Percentiles rank a stretch among this genome's conserved stretches.
Evolutionary conservation across 2,113 vertebrate species (phyloP).

Genomic region (Urocitellus parryii): DNA sequence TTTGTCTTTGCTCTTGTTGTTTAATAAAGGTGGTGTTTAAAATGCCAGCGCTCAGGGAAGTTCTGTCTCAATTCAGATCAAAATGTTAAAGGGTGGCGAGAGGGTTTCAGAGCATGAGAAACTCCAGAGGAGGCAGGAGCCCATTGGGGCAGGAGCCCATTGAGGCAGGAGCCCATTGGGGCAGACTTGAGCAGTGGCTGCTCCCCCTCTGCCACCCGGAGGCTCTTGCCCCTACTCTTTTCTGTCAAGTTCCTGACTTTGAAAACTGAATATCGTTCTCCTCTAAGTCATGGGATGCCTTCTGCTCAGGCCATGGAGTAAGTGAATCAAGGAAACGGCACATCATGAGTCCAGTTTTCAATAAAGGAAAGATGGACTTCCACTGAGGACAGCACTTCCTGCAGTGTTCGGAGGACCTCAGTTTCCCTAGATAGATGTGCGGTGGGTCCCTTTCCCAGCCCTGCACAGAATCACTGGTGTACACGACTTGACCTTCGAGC

Average conservation of each 20-base stretch:
- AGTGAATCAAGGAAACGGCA: neutral
- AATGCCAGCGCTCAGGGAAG: neutral
- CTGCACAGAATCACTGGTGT: neutral
- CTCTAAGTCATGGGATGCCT: neutral
- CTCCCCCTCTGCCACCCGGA: neutral
- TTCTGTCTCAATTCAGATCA: neutral
- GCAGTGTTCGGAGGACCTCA: neutral
- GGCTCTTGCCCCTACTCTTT: neutral
- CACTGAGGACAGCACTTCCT: neutral
- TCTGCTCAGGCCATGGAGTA: neutral
- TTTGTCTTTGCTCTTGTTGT: neutral
- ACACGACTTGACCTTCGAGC: neutral
- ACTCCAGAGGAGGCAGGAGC: neutral
- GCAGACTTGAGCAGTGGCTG: no score
- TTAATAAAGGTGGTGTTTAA: slow-evolving; percentile 20
- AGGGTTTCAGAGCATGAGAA: fast-evolving
- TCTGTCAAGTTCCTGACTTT: neutral
- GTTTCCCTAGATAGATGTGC: neutral
- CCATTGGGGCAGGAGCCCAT: no score
- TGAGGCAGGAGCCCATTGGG: fast-evolving
- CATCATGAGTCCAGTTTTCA: neutral
- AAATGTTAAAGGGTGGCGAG: neutral
- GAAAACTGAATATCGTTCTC: neutral
- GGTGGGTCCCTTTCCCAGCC: neutral
- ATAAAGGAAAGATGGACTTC: neutral